These are phyloP conservation scores for Lytechinus pictus DNA, from an alignment of 35 echinoderm and acorn worm species.

Conservation along the genomic window DNA sequence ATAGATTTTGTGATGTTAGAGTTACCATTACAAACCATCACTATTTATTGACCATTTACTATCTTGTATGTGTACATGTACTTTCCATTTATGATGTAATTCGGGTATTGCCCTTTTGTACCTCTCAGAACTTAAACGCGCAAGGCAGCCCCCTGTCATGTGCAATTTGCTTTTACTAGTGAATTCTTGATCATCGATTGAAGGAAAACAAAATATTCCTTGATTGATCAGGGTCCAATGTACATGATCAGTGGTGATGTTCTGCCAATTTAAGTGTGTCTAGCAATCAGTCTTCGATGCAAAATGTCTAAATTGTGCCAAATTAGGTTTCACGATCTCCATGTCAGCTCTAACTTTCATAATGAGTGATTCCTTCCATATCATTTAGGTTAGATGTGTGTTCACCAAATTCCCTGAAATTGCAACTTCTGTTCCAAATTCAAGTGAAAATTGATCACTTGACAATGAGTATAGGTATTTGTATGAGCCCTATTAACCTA, in stretches of 20 bases:
- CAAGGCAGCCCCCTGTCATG: not conserved
- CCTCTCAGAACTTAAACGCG: not conserved
- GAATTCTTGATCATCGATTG: not conserved
- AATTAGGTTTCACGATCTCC: not conserved
- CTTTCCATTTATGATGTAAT: not conserved
- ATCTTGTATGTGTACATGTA: not conserved
- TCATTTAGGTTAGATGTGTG: not conserved
- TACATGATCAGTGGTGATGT: not conserved
- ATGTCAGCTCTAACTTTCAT: not conserved
- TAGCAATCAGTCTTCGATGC: not conserved
- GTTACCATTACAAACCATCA: not conserved
- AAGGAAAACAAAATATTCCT: not conserved
- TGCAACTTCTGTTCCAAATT: not conserved
- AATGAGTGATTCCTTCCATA: not conserved
- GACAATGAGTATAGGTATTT: not conserved
- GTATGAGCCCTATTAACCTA: not conserved
- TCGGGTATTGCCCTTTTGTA: not conserved
- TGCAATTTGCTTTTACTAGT: not conserved
- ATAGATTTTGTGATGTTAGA: not conserved
- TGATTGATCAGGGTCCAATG: not conserved
- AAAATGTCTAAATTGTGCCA: not conserved
- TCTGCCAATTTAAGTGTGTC: not conserved
- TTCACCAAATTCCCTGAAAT: not conserved
- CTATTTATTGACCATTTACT: constrained; percentile 26
- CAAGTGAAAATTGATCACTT: not conserved